Base-by-base conservation (phyloP, 2,113 vertebrate genomes). In the Aptenodytes forsteri region DNA sequence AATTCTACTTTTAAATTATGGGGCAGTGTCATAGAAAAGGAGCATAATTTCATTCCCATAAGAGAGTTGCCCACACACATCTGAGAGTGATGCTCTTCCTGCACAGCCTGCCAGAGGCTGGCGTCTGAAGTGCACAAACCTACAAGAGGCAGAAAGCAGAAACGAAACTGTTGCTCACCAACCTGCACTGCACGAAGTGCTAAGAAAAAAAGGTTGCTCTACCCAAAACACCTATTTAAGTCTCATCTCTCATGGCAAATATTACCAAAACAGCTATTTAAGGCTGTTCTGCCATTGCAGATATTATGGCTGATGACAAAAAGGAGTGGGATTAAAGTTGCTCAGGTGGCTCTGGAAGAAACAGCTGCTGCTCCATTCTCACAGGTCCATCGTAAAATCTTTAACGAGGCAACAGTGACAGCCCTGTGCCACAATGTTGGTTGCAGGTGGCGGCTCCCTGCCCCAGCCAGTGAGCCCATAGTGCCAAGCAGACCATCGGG, bases 101-200 rank as follows among this genome's bases (percentile, higher is more conserved):
- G 66, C 13, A 15, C 42, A 94, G 56, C 50, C 54, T 83, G 80
- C 40, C 62, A 66, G 46, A 55, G 61, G 13, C 54, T 8, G 1
- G 10, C 1, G 0, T 54, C 59, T 71, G 83, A 83, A 66, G 47
- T 30, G 19, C 38, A 50, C 18, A 55, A n/a, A 87, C 25, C 40
- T 84, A 27, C 12, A 65, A 75, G 69, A 67, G n/a, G 23, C 40
- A 87, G 72, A 83, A 95, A 90, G 80, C 47, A 95, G 89, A 95
- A 97, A 61, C 1, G 34, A 94, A 95, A 91, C 56, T 40, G 5
- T 10, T 70, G 30, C 36, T 83, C 25, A 42, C 67, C 16, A n/a
- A 77, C 8, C 47, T 70, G n/a, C 66, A 36, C 42, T 47, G 61
- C 27, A 49, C 8, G 13, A 76, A 79, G 23, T n/a, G 25, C 38